Base-by-base conservation (phyloP, 1,140 invertebrate genomes). In the Pseudoatta argentina region DNA sequence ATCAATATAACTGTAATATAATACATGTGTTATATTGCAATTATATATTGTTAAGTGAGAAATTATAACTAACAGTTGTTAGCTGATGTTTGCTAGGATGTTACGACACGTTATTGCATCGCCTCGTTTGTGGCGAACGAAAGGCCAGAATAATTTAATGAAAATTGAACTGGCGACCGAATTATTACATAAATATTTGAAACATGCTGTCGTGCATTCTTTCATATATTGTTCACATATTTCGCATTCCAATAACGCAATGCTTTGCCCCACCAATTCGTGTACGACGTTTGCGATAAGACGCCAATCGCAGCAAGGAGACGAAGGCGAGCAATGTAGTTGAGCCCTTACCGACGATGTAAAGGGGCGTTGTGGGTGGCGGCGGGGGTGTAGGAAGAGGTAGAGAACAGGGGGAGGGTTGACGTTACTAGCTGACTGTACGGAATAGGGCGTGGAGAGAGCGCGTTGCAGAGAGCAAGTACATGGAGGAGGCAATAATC, bases 401-500 rank as follows among this genome's bases (percentile, higher is more conserved):
- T 10, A 12, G 67, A 21, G 55, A 64, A 59, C 73, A n/a, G 34
- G 61, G 48, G 78, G 57, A 63, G n/a, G 63, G 76, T 48, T 73
- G 87, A 88, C 87, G 88, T 87, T 89, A 90, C 89, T 89, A 93
- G 87, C 87, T 89, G 91, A 91, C 91, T 87, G 91, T 92, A 92
- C 87, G 91, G 87, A 91, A 91, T 91, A 87, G 89, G 92, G 92
- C 88, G 89, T 88, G 89, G 88, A 69, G 77, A 81, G 77, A 91
- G 88, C 91, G 87, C 92, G 92, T 92, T 91, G 92, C 91, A 92
- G 90, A 91, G 89, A 94, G 94, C 88, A 92, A 94, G 93, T 94
- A 93, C 94, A 95, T 94, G 94, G 94, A 95, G 94, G 93, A 95
- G 93, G 95, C 93, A 95, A 95, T 95, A 95, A 95, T 95, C 94